A percentile compares a stretch with the other conserved stretches of the same genome.
Conservation (phyloP, 1,140 invertebrate genomes). For the Lithobius niger region DNA sequence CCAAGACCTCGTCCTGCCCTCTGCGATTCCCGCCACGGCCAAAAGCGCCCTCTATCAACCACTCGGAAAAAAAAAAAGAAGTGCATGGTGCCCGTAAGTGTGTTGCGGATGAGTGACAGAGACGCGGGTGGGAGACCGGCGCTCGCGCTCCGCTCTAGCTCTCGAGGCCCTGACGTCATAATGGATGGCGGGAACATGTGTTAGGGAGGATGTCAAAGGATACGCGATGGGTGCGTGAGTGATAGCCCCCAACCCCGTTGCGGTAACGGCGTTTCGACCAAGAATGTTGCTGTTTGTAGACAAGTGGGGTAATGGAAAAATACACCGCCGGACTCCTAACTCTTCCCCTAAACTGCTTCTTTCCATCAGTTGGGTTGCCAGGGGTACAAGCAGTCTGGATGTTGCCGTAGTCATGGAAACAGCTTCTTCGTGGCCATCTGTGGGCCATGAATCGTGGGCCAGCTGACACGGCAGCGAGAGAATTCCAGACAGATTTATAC, state of each 20-base stretch:
- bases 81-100: too few species aligned
- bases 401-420: not conserved
- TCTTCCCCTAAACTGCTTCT: not conserved
- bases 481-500: conserved; percentile 6
- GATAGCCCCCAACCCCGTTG: not conserved
- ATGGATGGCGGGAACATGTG: too few species aligned
- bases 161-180: too few species aligned
- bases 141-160: too few species aligned
- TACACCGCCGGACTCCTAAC: conserved; percentile 3
- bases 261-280: not conserved
- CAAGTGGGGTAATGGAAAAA: conserved; percentile 6
- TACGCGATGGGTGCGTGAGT: not conserved
- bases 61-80: too few species aligned
- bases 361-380: not conserved
- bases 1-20: too few species aligned
- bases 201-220: not conserved
- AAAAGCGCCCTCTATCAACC: too few species aligned
- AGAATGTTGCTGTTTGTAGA: not conserved
- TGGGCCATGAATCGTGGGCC: not conserved
- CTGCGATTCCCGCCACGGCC: too few species aligned
- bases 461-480: not conserved
- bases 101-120: too few species aligned
- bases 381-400: not conserved
- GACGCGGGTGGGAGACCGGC: too few species aligned
- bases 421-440: conserved; percentile 4